These are phyloP conservation scores for Drosophila pseudotakahashii DNA, from an alignment of 2,888 invertebrate genomes.

Conservation along the genomic window DNA sequence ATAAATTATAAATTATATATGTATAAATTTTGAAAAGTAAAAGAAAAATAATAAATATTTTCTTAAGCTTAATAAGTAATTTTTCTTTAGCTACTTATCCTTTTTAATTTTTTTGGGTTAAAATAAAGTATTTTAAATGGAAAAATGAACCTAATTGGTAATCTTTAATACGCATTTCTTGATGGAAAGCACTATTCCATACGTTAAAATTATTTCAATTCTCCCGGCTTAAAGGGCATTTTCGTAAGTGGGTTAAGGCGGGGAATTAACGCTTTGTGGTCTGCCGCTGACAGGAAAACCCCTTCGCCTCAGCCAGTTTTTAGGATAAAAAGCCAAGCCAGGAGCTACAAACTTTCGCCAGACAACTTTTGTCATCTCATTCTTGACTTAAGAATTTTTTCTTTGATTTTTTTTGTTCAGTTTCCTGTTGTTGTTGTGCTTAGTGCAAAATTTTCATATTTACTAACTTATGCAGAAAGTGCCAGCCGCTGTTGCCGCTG, in stretches of 20 bases:
- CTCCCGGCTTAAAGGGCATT: neutral
- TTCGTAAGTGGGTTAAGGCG: constrained; percentile 4
- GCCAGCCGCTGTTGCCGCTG: constrained; percentile 60
- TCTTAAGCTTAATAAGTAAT: too few species aligned
- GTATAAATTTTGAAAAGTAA: too few species aligned
- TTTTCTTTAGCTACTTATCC: too few species aligned
- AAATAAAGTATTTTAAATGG: too few species aligned
- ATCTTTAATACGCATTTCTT: neutral
- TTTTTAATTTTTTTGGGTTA: too few species aligned
- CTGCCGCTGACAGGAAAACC: constrained; percentile 34
- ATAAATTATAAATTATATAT: too few species aligned
- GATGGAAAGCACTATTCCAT: neutral
- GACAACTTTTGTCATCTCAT: constrained; percentile 74
- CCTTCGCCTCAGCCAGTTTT: neutral
- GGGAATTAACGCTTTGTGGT: constrained; percentile 19
- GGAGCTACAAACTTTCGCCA: constrained; percentile 67
- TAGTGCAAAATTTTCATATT: constrained; percentile 70
- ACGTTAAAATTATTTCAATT: neutral
- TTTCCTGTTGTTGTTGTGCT: constrained; percentile 49
- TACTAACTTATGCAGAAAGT: constrained; percentile 76
- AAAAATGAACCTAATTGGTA: too few species aligned
- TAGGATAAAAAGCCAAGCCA: constrained; percentile 38
- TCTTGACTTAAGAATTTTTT: constrained; percentile 44
- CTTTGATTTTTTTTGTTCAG: constrained; percentile 3
- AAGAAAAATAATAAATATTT: too few species aligned